Conservation (phyloP, 92 coral and sea anemone species). For the Chrysogorgia sp. region DNA sequence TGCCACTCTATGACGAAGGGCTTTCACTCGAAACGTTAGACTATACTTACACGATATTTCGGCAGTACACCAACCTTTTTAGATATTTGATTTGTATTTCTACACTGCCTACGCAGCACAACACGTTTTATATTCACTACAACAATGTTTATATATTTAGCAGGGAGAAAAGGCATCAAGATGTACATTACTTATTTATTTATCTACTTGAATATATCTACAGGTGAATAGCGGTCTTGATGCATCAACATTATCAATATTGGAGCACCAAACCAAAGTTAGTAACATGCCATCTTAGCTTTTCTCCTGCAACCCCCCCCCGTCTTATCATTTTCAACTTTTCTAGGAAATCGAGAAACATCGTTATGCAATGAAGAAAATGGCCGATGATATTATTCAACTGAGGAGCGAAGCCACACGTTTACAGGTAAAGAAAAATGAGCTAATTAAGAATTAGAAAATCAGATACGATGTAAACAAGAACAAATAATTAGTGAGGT, state of each 20-base stretch:
- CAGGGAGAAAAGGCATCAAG: too few relatives aligned
- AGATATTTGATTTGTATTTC: too few relatives aligned
- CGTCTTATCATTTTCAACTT: background rate
- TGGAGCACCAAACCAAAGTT: constrained; percentile 32
- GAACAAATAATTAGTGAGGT: too few relatives aligned
- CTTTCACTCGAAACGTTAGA: too few relatives aligned
- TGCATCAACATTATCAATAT: background rate
- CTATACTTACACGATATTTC: too few relatives aligned
- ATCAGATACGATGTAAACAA: too few relatives aligned
- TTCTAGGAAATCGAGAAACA: constrained; percentile 91
- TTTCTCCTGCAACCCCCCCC: background rate
- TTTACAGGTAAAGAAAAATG: constrained; percentile 80
- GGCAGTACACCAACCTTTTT: too few relatives aligned
- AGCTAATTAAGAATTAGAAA: too few relatives aligned
- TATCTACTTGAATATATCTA: background rate
- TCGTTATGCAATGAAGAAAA: constrained; percentile 91
- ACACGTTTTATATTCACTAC: too few relatives aligned
- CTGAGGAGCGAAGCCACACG: constrained; percentile 83
- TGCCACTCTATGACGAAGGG: background rate
- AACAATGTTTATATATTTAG: background rate
- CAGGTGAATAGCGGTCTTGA: background rate
- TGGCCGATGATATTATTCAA: constrained; percentile 88
- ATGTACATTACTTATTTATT: background rate
- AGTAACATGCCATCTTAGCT: background rate
- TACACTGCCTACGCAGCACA: too few relatives aligned